Base-by-base conservation (phyloP, 2,113 vertebrate genomes). In the Micronycteris hirsuta region DNA sequence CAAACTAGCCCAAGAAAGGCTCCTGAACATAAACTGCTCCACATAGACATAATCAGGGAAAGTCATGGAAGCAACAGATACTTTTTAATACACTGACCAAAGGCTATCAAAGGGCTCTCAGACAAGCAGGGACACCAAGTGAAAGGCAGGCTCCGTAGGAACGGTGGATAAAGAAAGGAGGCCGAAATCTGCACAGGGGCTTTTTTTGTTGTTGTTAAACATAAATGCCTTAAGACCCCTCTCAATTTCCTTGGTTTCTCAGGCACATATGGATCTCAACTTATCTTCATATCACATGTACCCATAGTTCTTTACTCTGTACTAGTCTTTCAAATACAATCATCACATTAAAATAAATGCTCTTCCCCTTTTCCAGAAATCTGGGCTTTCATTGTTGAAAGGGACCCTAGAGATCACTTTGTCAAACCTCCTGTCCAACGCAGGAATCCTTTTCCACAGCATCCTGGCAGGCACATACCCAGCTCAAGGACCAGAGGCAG, bases 301-400 rank as follows among this genome's bases (percentile, higher is more conserved):
- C 56, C 93, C 68, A 94, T 52, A 41, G 7, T 82, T 91, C 81
- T 93, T 81, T 54, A 28, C 81, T 91, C 86, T 71, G 43, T 83
- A 85, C 67, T 33, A 61, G 85, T 77, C 74, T 93, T 94, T 97
- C 89, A 86, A 91, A 63, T 86, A 83, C 86, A 94, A 91, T 93
- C 86, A 91, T 89, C 88, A 24, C 78, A 89, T 80, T 89, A 94
- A 96, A 96, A 95, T 91, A 94, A 96, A 97, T 85, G 78, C 15
- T 70, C 86, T 95, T 94, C 82, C 82, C 54, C 33, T 86, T 92
- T 93, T 89, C 83, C 92, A 96, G 67, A 96, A 95, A 94, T 89
- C 78, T 78, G 70, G 61, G 78, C 67, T 96, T 82, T 90, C 70
- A 17, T 11, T 41, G 45, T 77, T 81, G 74, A 96, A 91, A 86